These are phyloP conservation scores for Eulemur rubriventer DNA, from an alignment of 2,797 vertebrate genomes.

Conservation along the genomic window DNA sequence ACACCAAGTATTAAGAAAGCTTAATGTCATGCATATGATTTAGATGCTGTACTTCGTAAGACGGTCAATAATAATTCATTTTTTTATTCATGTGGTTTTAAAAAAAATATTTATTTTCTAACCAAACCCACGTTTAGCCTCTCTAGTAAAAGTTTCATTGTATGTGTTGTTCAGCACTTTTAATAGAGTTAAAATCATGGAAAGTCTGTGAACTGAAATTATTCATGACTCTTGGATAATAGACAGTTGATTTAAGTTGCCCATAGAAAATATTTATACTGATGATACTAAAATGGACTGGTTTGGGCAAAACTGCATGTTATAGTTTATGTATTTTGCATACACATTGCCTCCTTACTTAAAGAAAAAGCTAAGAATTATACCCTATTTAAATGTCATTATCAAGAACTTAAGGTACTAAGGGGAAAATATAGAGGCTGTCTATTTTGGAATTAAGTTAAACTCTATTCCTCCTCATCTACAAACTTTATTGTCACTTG, in stretches of 20 bases:
- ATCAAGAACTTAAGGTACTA: slow-evolving; percentile 55
- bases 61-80: background rate
- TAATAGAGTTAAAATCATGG: background rate
- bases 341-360: background rate
- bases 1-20: background rate
- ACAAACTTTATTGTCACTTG: slow-evolving; percentile 83
- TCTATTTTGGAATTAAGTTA: slow-evolving; percentile 84
- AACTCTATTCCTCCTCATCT: slow-evolving; percentile 82
- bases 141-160: background rate
- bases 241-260: slow-evolving; percentile 20
- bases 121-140: background rate
- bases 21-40: background rate
- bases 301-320: background rate
- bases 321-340: background rate
- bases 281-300: background rate
- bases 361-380: background rate
- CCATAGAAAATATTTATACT: background rate
- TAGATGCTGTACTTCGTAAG: background rate
- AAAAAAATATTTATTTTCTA: background rate
- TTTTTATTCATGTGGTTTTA: background rate
- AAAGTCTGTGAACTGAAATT: slow-evolving; percentile 12
- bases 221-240: background rate
- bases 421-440: slow-evolving; percentile 61
- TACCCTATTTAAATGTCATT: slow-evolving; percentile 39
- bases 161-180: background rate